Evolutionary conservation across 2,797 vertebrate genomes (phyloP).

Genomic region (Phyllotis vaccarum): DNA sequence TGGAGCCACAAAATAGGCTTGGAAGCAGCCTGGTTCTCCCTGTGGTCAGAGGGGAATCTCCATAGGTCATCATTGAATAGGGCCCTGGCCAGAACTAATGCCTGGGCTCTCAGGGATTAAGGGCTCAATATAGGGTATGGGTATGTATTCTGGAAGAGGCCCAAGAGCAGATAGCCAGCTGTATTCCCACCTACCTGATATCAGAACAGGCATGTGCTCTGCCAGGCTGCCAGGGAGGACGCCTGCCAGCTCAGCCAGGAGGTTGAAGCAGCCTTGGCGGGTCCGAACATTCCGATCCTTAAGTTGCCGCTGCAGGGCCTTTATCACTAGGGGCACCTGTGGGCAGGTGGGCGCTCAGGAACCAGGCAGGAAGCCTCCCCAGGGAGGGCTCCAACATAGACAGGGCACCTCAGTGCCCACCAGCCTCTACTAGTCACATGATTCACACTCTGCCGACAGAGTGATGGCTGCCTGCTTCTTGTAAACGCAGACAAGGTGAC

Average conservation of each 20-base stretch:
- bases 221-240: conserved; percentile 93
- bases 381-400: background rate
- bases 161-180: background rate
- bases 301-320: conserved; percentile 94
- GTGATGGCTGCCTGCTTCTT: background rate
- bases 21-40: background rate
- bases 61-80: background rate
- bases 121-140: background rate
- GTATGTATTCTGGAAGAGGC: background rate
- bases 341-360: background rate
- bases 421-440: background rate
- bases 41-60: background rate
- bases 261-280: conserved; percentile 95
- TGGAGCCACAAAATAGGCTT: background rate
- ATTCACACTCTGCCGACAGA: background rate
- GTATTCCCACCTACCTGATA: conserved; percentile 90
- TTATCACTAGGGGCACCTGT: conserved; percentile 94
- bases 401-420: background rate
- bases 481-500: background rate
- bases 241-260: conserved; percentile 93
- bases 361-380: background rate
- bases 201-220: conserved; percentile 91
- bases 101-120: background rate
- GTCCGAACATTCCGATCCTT: conserved; percentile 94
- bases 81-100: background rate